Percentiles rank a stretch among this genome's conserved stretches.
Evolutionary conservation across 2,888 invertebrate genomes (phyloP).

Genomic region (Tetramorium bicarinatum): DNA sequence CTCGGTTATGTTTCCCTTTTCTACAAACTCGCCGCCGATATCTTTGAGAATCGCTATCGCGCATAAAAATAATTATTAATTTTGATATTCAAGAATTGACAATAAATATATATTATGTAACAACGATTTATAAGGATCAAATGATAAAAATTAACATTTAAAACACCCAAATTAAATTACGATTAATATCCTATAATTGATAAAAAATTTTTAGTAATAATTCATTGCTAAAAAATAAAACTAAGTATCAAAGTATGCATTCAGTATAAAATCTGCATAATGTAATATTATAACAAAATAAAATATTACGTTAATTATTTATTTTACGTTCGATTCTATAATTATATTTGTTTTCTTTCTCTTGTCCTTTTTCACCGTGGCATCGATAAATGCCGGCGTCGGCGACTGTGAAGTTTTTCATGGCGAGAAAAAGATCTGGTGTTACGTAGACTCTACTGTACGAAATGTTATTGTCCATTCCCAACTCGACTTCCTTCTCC

Average conservation of each 20-base stretch:
- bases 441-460: slow-evolving; percentile 86
- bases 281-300: background rate
- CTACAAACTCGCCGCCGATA: slow-evolving; percentile 64
- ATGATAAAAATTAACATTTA: background rate
- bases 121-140: background rate
- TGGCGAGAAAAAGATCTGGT: slow-evolving; percentile 86
- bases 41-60: slow-evolving; percentile 76
- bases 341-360: slow-evolving; percentile 86
- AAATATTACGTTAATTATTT: background rate
- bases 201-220: background rate
- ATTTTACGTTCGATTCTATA: slow-evolving; percentile 87
- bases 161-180: background rate
- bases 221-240: background rate
- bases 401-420: slow-evolving; percentile 83
- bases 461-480: slow-evolving; percentile 86
- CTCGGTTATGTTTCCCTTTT: slow-evolving; percentile 86
- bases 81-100: background rate
- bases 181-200: background rate
- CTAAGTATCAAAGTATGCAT: background rate
- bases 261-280: background rate
- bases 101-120: background rate
- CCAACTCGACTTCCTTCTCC: slow-evolving; percentile 86
- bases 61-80: slow-evolving; percentile 8
- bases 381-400: slow-evolving; percentile 88
- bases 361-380: slow-evolving; percentile 84